Conservation (phyloP, 2,113 vertebrate genomes). For the Puma concolor region DNA sequence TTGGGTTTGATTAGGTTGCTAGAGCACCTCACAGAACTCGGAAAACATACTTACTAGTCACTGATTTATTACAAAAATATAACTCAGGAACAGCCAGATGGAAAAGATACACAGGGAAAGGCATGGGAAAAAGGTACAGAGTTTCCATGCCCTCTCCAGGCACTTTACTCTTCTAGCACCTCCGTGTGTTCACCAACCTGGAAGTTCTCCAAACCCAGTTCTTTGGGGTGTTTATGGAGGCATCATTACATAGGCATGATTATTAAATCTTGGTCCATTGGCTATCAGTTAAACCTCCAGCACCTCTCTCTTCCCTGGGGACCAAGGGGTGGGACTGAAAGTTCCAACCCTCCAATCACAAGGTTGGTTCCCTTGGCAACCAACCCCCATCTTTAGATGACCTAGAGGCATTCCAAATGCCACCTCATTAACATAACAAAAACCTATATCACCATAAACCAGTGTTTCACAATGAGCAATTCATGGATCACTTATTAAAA, state of each 20-base stretch:
- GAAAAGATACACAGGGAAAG: not conserved
- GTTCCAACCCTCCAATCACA: not conserved
- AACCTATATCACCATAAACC: not conserved
- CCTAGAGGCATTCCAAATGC: not conserved
- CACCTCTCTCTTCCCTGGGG: not conserved
- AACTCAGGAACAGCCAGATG: not conserved
- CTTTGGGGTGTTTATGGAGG: not conserved
- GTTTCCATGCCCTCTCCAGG: not conserved
- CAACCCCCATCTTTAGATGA: not conserved
- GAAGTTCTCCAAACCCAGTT: not conserved
- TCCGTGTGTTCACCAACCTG: not conserved
- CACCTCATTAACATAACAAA: not conserved
- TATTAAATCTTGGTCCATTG: not conserved
- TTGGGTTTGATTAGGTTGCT: not conserved
- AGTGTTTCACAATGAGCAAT: not conserved
- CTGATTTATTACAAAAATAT: not conserved
- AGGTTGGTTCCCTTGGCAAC: not conserved
- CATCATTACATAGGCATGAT: not conserved
- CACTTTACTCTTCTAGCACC: not conserved
- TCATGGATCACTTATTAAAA: not conserved
- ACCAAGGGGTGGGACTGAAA: not conserved
- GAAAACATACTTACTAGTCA: not conserved
- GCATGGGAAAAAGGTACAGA: not conserved
- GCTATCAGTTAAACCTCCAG: not conserved
- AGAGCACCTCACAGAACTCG: not conserved